Base-by-base conservation (phyloP, 2,113 vertebrate species). In the Taxidea taxus region DNA sequence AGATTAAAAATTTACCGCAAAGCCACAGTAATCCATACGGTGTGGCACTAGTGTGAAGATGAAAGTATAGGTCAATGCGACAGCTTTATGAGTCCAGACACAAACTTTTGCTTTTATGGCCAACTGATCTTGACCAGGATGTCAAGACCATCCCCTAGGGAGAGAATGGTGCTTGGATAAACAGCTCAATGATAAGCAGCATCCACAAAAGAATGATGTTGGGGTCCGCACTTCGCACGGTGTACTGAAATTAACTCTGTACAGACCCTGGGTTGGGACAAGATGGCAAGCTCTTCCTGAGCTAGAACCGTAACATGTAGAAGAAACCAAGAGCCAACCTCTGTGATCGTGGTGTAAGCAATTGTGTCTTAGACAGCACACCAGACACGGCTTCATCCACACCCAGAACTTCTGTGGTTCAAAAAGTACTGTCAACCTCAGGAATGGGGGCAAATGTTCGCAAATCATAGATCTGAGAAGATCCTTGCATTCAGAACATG, bases 131-230 rank as follows among this genome's bases (percentile, higher is more conserved):
- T 3, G 34, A 47, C 8, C 11, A 47, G 62, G 15, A 10, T 29
- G 14, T 7, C 49, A 9, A 62, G 58, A 16, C 6, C 6, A 0
- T 12, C 90, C 16, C 3, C 21, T 9, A 6, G 49, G 34, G 47
- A 44, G 74, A 39, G 37, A 78, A 62, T 4, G 10, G 56, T 58
- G 13, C 15, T 60, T 70, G 3, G 66, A 3, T 42, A n/a, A 42
- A 16, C 2, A 4, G 18, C 16, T 13, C 4, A 11, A 31, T 14
- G 16, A 8, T 7, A 29, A 31, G 25, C 12, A 7, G 7, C 6
- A 0, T 4, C 0, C 2, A 4, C 1, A 25, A 7, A 58, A 13
- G 86, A 27, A 12, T 7, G 27, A 12, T 3, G 1, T 1, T 8
- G 49, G 29, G 8, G 9, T 34, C 47, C 31, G 14, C 42, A 16